Base-by-base conservation (phyloP, 2,888 invertebrate species). In the Sceliomorpha sp. region DNA sequence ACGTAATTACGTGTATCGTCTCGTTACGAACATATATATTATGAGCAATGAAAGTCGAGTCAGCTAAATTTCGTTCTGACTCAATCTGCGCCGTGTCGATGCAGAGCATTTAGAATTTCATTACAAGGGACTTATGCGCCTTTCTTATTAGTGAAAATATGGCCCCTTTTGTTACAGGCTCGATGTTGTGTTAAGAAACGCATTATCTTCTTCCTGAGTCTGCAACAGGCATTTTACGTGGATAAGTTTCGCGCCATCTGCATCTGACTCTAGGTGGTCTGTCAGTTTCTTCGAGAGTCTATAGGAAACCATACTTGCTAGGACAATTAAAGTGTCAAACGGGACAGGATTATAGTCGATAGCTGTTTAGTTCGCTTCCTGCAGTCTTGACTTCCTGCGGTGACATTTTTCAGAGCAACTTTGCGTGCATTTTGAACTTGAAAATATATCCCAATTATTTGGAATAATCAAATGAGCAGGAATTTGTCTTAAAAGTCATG, bases 121-220 rank as follows among this genome's bases (percentile, higher is more conserved):
- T 78, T 79, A 74, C 73, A 78, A 72, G 76, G 78, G 64, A 70
- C 69, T 68, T 67, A 37, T 31, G 50, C 60, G 47, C 51, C 58
- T 74, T 63, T 44, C 60, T 71, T 68, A 68, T 76, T 78, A 79
- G 80, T 81, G 83, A 87, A 87, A 87, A 86, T 86, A 86, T 86
- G 86, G 86, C 87, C 85, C 86, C 86, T 72, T 81, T 80, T 79
- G 78, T 83, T 79, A 84, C 86, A 86, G 87, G 83, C 85, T 86
- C 83, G 82, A 83, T 82, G 83, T 83, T 64, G 55, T 39, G 31
- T 71, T 62, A 69, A 78, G 72, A 75, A 76, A 76, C 72, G 70
- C 70, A 72, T 75, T 58, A 68, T 71, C 70, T 76, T 77, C 68
- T 79, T 82, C 78, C 77, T 76, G 84, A 83, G 84, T 83, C 84